Evolutionary conservation across 92 coral and sea anemone genomes (phyloP).

Genomic region (Porites divaricata): DNA sequence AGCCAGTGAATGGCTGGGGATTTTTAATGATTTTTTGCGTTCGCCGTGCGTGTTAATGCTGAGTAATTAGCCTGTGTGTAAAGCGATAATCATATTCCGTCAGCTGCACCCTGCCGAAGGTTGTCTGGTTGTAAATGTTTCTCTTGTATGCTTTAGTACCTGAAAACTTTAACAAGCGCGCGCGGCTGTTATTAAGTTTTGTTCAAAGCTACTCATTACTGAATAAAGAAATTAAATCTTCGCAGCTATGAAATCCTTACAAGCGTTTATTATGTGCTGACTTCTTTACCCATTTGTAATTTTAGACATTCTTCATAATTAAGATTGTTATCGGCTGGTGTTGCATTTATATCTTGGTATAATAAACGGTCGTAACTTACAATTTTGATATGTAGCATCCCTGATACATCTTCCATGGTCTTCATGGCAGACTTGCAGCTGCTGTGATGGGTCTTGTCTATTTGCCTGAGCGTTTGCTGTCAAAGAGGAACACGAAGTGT

Average conservation of each 20-base stretch:
- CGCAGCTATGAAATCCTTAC: background rate
- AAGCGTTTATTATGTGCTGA: conserved; percentile 5
- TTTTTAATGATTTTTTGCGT: background rate
- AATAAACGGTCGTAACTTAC: conserved; percentile 24
- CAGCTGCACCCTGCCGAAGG: background rate
- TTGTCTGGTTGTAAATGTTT: background rate
- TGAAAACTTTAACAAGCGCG: background rate
- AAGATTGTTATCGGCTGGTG: conserved; percentile 20
- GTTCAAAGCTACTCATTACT: background rate
- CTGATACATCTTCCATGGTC: conserved; percentile 21
- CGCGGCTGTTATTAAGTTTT: background rate
- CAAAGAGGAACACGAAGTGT: background rate
- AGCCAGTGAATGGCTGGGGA: conserved; percentile 1
- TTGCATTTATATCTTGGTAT: background rate
- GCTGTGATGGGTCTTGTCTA: background rate
- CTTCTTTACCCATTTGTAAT: conserved; percentile 30
- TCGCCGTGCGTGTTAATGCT: conserved; percentile 8
- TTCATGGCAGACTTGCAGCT: conserved; percentile 8
- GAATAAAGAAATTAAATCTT: background rate
- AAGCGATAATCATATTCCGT: conserved; percentile 9
- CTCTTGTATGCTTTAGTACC: conserved; percentile 5
- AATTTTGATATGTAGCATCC: conserved; percentile 39
- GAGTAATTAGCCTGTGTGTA: conserved; percentile 12
- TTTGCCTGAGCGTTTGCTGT: conserved; percentile 12
- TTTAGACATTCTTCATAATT: conserved; percentile 2